These are phyloP conservation scores for Bubo scandiacus DNA, from an alignment of 2,113 vertebrate species.

Conservation along the genomic window DNA sequence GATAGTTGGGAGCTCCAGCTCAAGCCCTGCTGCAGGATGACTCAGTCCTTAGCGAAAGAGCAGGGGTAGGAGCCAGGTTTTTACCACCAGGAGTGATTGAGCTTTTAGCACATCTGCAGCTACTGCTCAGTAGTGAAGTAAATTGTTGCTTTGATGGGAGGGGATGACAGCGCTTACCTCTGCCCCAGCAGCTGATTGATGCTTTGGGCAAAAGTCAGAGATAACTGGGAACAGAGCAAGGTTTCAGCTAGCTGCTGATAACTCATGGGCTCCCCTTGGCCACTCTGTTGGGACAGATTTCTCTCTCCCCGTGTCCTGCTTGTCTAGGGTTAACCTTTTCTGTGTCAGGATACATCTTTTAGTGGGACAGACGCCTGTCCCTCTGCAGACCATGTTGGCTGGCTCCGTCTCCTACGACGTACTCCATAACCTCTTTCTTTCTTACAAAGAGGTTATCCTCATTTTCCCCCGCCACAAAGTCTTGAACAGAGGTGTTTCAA, in stretches of 20 bases:
- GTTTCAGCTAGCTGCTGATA: background rate
- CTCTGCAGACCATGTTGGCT: background rate
- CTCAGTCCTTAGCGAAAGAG: background rate
- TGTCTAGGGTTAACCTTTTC: conserved; percentile 6
- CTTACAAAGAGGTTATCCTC: conserved; percentile 42
- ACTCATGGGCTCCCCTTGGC: background rate
- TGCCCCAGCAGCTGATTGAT: background rate
- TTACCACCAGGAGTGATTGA: background rate
- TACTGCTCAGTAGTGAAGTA: background rate
- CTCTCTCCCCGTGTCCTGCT: background rate
- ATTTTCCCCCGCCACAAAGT: background rate
- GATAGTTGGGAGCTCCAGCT: background rate
- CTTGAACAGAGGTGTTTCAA: background rate
- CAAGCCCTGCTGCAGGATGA: conserved; percentile 39
- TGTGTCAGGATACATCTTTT: background rate
- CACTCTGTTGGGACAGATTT: background rate
- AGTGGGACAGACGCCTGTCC: background rate
- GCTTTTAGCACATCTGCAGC: conserved; percentile 4
- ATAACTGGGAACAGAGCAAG: background rate
- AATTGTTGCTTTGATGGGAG: background rate
- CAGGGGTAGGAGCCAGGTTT: conserved; percentile 3
- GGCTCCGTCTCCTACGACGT: fast-evolving
- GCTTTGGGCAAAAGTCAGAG: background rate
- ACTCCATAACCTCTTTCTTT: conserved; percentile 29
- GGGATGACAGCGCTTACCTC: background rate